Evolutionary conservation across 2,888 invertebrate genomes (phyloP).

Genomic region (Spodoptera picta): DNA sequence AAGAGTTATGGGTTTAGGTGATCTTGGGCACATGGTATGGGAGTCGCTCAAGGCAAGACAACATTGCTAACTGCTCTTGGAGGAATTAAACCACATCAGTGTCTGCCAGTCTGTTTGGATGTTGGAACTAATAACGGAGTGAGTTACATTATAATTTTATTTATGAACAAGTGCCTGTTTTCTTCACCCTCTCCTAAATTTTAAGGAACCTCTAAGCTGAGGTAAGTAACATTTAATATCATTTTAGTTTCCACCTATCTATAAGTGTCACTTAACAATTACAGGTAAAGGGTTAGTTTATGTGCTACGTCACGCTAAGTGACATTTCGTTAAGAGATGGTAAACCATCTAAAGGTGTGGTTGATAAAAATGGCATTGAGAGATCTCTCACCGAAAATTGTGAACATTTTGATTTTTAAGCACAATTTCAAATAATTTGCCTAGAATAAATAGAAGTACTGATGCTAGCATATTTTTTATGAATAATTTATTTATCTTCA

Average conservation of each 20-base stretch:
- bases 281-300: no score
- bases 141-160: neutral
- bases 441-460: neutral
- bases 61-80: constrained; percentile 97
- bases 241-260: no score
- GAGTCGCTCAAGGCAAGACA: constrained; percentile 98
- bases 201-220: no score
- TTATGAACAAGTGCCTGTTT: no score
- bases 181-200: no score
- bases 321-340: no score
- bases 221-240: neutral
- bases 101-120: constrained; percentile 96
- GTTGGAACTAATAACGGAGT: constrained; percentile 97
- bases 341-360: no score
- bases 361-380: no score
- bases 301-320: no score
- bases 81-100: constrained; percentile 97
- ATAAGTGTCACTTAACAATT: neutral
- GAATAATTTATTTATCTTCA: neutral
- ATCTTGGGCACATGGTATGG: constrained; percentile 97
- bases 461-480: neutral
- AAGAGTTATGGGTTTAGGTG: constrained; percentile 97
- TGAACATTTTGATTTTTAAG: no score
- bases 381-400: no score
- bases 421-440: no score